A percentile compares a stretch with the other conserved stretches of the same genome.
Conservation (phyloP, 2,888 invertebrate species). For the Drosophila atroscutellata region DNA sequence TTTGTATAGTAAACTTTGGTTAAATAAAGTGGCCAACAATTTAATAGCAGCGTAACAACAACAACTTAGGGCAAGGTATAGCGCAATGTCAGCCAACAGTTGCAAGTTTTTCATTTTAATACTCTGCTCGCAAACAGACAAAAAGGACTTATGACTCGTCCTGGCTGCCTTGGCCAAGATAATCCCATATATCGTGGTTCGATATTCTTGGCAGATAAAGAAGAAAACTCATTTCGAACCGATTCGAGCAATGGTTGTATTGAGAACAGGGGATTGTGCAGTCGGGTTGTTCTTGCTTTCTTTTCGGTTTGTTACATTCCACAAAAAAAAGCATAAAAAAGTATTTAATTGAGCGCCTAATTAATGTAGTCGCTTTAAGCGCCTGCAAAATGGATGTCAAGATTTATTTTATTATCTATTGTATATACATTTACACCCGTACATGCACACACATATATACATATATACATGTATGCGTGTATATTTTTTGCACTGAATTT, state of each 20-base stretch:
- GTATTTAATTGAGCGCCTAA: slow-evolving; percentile 37
- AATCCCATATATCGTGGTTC: neutral
- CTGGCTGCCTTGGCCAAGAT: neutral
- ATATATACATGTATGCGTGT: neutral
- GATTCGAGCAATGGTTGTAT: neutral
- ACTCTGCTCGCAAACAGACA: neutral
- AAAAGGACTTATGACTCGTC: neutral
- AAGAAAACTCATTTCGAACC: too few relatives aligned
- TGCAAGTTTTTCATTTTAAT: slow-evolving; percentile 2
- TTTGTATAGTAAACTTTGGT: slow-evolving; percentile 78
- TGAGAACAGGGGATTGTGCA: neutral
- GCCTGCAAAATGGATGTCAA: slow-evolving; percentile 31
- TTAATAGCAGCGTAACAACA: slow-evolving; percentile 55
- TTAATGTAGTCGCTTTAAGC: slow-evolving; percentile 49
- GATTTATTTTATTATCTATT: slow-evolving; percentile 50
- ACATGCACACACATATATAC: neutral
- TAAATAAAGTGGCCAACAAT: slow-evolving; percentile 80
- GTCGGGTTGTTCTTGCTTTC: slow-evolving; percentile 16
- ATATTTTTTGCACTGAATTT: slow-evolving; percentile 30
- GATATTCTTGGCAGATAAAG: neutral
- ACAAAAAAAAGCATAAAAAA: slow-evolving; percentile 19
- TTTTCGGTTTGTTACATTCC: slow-evolving; percentile 6
- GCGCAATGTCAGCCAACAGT: slow-evolving; percentile 32
- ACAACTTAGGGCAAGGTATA: slow-evolving; percentile 57
- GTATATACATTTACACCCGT: slow-evolving; percentile 3